Base-by-base conservation (phyloP, 2,797 vertebrate genomes). In the Syncerus caffer region DNA sequence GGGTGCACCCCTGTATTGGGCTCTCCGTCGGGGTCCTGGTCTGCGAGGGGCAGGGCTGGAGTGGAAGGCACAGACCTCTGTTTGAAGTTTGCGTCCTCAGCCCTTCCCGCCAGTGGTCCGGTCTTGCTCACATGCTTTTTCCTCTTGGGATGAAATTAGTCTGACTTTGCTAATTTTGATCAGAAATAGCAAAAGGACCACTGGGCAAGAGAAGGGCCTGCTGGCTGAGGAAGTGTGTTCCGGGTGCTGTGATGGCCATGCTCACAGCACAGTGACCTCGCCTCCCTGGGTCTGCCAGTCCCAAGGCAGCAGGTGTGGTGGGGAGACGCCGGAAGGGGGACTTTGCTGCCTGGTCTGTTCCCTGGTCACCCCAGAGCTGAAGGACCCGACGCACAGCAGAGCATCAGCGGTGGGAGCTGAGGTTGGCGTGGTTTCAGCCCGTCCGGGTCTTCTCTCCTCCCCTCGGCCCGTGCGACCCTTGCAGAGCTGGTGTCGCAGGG, bases 131-230 rank as follows among this genome's bases (percentile, higher is more conserved):
- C 60, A 10, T 50, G n/a, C 21, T 51, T 85, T 5, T 92, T 88
- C 15, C 23, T 86, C 9, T 85, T 92, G 85, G 85, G n/a, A 76
- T 93, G 51, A 85, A 96, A 85, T 90, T 57, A 47, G 47, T 64
- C 85, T 83, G 86, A 80, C 62, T 90, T 93, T 95, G 95, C 79
- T 27, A 45, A 15, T 57, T 91, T 88, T 95, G 89, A 85, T 93
- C 82, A 89, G 96, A 97, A 90, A 97, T 92, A 92, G 90, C 74
- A 82, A 82, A 96, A 94, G 67, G 78, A 85, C 60, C 58, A 31
- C 94, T 97, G 88, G 76, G 45, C 97, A 93, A 97, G 93, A 95
- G 53, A 27, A 45, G 90, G 86, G 64, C 96, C 86, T 92, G 29
- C 42, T 84, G 82, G 76, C 79, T 82, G 42, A 88, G 90, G 92